phyloP scores from a whole-genome alignment of 2,797 vertebrate species.

The Acrocephalus scirpaceus region DNA sequence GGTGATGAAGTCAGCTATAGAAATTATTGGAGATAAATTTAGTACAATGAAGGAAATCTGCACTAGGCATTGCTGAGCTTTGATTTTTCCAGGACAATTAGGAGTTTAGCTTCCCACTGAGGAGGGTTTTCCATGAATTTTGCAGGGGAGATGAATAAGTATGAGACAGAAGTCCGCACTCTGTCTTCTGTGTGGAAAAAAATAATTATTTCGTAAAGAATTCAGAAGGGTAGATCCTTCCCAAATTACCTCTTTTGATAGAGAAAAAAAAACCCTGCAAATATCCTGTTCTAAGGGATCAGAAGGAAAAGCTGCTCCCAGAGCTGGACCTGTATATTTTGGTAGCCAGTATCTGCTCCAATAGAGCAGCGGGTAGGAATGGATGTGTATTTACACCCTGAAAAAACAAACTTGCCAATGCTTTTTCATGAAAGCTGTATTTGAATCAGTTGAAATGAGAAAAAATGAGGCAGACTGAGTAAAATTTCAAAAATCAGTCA shows the following conservation, averaged over 20 bases:
- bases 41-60: neutral
- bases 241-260: neutral
- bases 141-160: fast-evolving
- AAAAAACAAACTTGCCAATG: neutral
- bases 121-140: neutral
- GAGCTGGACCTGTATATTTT: neutral
- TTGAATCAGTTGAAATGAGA: neutral
- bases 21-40: neutral
- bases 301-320: neutral
- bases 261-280: neutral
- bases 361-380: neutral
- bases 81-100: neutral
- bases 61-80: neutral
- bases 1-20: neutral
- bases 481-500: neutral
- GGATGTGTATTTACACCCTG: neutral
- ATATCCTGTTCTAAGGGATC: neutral
- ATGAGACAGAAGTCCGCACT: neutral
- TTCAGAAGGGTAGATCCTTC: neutral
- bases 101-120: neutral
- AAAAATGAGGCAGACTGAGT: neutral
- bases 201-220: neutral
- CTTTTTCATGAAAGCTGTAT: neutral
- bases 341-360: neutral
- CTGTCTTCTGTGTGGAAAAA: neutral